These are phyloP conservation scores for Palythoa grandis DNA, from an alignment of 92 coral and sea anemone genomes.

Conservation along the genomic window DNA sequence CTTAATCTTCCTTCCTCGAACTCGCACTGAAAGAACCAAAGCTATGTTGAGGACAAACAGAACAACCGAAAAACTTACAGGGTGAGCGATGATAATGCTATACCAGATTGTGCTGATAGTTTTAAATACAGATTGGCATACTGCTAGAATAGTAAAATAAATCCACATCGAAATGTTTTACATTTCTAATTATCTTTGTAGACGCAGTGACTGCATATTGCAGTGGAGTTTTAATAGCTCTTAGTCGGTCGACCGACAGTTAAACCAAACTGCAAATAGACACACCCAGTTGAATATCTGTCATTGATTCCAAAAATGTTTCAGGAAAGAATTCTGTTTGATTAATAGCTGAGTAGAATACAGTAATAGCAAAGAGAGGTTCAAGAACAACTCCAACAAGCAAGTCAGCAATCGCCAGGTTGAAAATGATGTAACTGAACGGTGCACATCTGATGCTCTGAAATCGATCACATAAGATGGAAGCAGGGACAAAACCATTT, in stretches of 20 bases:
- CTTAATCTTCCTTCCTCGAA: not conserved
- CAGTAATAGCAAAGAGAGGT: not conserved
- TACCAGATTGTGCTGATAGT: not conserved
- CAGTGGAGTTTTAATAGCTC: not conserved
- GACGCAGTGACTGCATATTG: not conserved
- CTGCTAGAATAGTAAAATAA: not conserved
- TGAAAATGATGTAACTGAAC: not conserved
- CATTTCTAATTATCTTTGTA: not conserved
- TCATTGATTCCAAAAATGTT: not conserved
- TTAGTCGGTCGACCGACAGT: not conserved
- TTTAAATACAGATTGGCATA: not conserved
- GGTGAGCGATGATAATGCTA: not conserved
- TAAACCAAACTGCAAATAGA: not conserved
- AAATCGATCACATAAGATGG: not conserved
- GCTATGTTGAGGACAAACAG: not conserved
- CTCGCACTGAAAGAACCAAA: not conserved
- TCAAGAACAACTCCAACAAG: not conserved
- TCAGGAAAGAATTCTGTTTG: not conserved
- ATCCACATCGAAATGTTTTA: not conserved
- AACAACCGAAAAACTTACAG: not conserved
- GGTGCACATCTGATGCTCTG: not conserved
- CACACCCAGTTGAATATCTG: not conserved
- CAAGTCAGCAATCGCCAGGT: slow-evolving; percentile 5
- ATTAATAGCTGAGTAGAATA: not conserved
- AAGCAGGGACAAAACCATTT: not conserved